Base-by-base conservation (phyloP, 2,888 invertebrate genomes). In the Helleia helle region DNA sequence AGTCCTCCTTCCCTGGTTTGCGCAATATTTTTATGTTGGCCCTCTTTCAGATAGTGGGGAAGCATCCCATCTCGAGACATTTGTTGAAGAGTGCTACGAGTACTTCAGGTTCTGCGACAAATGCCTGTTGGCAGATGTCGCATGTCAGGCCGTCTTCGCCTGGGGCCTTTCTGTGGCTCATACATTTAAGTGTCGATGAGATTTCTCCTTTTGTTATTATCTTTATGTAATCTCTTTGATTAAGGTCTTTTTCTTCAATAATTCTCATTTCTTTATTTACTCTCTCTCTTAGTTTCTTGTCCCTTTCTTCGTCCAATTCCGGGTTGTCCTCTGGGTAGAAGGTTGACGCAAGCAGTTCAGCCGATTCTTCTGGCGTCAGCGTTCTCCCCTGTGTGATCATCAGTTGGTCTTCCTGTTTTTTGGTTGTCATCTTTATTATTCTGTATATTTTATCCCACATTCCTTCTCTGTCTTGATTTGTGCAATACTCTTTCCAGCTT, bases 31-130 rank as follows among this genome's bases (percentile, higher is more conserved):
- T 27, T 5, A 53, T 42, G 6, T 9, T 22, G 1, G 48, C 49
- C 2, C 22, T 17, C 24, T 49, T 51, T 52, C 52, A 52, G 1
- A 6, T 5, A 4, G 6, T 39, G 1, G 52, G 52, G 25, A 52
- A 52, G 8, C n/a, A 2, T 2, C 25, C 25, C 3, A 3, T 5
- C 25, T 25, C 5, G 2, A 51, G 29, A 34, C 47, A 48, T 13
- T 36, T 40, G 22, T 49, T 46, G 36, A 13, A n/a, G 1, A 36
- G 4, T 0, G 7, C 28, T 9, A 13, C 5, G 2, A 36, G 13
- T 7, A 41, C 1, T 2, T 34, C 12, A 6, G 8, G 13, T 4
- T 29, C 8, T n/a, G 8, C 4, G 9, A 12, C 4, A 7, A 11
- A 13, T n/a, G 18, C 28, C n/a, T 3, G 4, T 4, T 4, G 4